phyloP scores from a whole-genome alignment of 1,140 invertebrate genomes.

The Wasmannia auropunctata region DNA sequence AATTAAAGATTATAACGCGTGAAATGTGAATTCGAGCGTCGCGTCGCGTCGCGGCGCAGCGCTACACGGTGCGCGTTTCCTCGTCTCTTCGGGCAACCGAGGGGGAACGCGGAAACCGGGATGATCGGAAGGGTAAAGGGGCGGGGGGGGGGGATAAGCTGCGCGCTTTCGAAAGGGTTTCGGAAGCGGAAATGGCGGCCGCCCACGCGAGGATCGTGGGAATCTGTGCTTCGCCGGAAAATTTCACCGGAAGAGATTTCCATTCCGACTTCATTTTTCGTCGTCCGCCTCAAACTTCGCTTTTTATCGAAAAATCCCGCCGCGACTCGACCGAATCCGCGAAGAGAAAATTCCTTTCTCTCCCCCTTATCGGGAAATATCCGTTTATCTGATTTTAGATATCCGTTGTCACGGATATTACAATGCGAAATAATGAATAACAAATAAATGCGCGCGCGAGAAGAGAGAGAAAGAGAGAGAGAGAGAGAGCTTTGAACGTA shows the following conservation, averaged over 20 bases:
- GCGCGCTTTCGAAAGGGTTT: conserved; percentile 35
- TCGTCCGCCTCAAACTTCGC: not conserved
- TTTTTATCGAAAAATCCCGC: conserved; percentile 16
- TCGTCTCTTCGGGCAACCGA: not conserved
- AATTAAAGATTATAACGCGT: conserved; percentile 82
- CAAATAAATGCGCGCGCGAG: not conserved
- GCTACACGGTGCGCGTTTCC: conserved; percentile 43
- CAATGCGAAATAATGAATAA: not conserved
- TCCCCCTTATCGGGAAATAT: not conserved
- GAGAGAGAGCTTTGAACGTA: not conserved
- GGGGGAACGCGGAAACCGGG: not conserved
- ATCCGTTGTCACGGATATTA: not conserved
- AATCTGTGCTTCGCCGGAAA: conserved; percentile 39
- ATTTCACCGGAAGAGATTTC: conserved; percentile 31
- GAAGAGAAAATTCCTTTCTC: not conserved
- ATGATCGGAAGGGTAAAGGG: too few relatives aligned
- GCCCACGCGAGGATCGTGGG: not conserved
- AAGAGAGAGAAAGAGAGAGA: too few relatives aligned
- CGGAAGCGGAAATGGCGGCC: conserved; percentile 39
- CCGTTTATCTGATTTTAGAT: conserved; percentile 3
- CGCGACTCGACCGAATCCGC: not conserved
- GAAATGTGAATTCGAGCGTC: conserved; percentile 78
- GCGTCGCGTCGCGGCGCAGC: too few relatives aligned
- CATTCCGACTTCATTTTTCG: conserved; percentile 25
- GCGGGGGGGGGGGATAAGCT: conserved; percentile 49